Conservation (phyloP, 2,888 invertebrate species). For the Malthinus seriepunctatus region DNA sequence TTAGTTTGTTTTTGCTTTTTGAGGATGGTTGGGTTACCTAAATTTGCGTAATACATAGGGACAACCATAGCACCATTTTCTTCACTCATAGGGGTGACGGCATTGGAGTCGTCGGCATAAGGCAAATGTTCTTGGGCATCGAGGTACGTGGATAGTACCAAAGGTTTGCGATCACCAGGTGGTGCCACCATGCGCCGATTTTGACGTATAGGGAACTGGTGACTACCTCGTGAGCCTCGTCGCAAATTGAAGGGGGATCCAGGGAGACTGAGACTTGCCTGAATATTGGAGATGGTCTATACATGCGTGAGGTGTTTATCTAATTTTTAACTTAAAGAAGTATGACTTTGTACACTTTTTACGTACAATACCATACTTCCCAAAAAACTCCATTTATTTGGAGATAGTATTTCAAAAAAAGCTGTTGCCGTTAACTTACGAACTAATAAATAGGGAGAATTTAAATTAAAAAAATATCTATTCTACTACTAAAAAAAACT, state of each 20-base stretch:
- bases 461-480: slow-evolving; percentile 22
- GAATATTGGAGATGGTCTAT: slow-evolving; percentile 56
- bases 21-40: slow-evolving; percentile 59
- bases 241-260: slow-evolving; percentile 95
- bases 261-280: slow-evolving; percentile 96
- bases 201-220: slow-evolving; percentile 88
- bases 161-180: slow-evolving; percentile 87
- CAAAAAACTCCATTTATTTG: slow-evolving; percentile 16
- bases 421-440: neutral
- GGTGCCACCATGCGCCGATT: slow-evolving; percentile 80
- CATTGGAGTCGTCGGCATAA: slow-evolving; percentile 96
- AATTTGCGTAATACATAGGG: slow-evolving; percentile 85
- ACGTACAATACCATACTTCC: slow-evolving; percentile 35
- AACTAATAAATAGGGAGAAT: slow-evolving; percentile 6
- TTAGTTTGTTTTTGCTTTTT: no score
- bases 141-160: slow-evolving; percentile 92
- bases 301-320: slow-evolving; percentile 47
- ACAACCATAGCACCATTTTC: slow-evolving; percentile 95
- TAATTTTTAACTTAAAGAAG: slow-evolving; percentile 35
- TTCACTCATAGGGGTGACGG: slow-evolving; percentile 97
- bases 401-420: neutral
- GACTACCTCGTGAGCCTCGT: slow-evolving; percentile 87
- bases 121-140: slow-evolving; percentile 95
- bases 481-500: slow-evolving; percentile 20
- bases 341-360: slow-evolving; percentile 32